Evolutionary conservation across 2,113 vertebrate genomes (phyloP).

Genomic region (Erinaceus europaeus): DNA sequence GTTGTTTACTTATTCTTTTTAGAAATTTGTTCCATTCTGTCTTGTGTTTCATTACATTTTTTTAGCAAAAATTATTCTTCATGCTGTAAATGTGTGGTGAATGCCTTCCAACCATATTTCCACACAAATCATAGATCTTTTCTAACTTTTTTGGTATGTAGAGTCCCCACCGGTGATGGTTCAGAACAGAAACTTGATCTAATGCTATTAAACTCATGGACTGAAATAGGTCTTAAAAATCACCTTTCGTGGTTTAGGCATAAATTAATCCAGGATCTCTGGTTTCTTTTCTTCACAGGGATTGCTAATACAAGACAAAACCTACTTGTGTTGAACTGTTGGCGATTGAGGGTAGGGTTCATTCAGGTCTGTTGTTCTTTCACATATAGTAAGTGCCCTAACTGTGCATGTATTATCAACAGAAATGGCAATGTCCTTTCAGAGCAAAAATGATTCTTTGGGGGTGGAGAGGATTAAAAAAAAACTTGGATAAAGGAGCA

Average conservation of each 20-base stretch:
- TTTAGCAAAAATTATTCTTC: conserved; percentile 26
- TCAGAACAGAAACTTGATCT: conserved; percentile 16
- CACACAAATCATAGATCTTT: background rate
- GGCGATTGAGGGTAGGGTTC: too few species aligned
- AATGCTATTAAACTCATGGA: background rate
- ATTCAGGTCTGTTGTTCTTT: background rate
- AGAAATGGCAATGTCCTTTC: background rate
- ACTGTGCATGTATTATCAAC: background rate
- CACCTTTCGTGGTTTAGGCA: background rate
- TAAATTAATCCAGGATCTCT: background rate
- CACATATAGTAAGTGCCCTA: background rate
- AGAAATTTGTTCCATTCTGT: conserved; percentile 69
- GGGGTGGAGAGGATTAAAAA: background rate
- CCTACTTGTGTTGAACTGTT: background rate
- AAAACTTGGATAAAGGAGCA: too few species aligned
- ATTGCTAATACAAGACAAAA: background rate
- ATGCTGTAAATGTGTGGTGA: conserved; percentile 42
- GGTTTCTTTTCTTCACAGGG: background rate
- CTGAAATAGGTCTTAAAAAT: background rate
- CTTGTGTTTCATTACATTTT: conserved; percentile 65
- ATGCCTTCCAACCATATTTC: conserved; percentile 43
- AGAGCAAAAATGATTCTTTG: background rate
- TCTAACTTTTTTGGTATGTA: background rate
- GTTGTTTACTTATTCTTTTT: background rate
- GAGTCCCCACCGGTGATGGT: background rate